Evolutionary conservation across 2,888 invertebrate species (phyloP).

Genomic region (Euzetes globulus): DNA sequence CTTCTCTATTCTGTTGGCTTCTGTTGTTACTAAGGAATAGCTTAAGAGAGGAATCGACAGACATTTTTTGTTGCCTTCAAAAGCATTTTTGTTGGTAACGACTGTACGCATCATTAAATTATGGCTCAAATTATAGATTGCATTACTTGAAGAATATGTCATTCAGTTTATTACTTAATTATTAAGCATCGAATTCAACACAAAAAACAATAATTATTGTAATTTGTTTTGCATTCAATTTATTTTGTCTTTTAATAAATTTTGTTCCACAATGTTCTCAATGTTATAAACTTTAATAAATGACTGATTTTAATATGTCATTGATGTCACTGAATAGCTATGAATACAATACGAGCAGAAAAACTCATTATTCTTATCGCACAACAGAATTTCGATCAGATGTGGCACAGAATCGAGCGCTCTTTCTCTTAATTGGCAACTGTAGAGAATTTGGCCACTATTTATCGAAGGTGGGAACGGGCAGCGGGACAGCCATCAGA

Average conservation of each 20-base stretch:
- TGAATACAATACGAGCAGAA: not conserved
- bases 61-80: slow-evolving; percentile 1
- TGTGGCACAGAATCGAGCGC: not conserved
- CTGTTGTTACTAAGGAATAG: not conserved
- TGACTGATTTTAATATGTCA: not conserved
- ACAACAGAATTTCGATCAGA: not conserved
- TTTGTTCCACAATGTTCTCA: not conserved
- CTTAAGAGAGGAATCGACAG: not conserved
- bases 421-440: not conserved
- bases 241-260: not conserved
- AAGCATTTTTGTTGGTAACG: slow-evolving; percentile 1
- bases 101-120: slow-evolving; percentile 11
- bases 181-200: not conserved
- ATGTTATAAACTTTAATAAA: slow-evolving; percentile 7
- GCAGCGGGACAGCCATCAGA: slow-evolving; percentile 13
- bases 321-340: not conserved
- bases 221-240: not conserved
- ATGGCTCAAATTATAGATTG: slow-evolving; percentile 11
- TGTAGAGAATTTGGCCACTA: slow-evolving; percentile 5
- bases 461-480: not conserved
- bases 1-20: not conserved
- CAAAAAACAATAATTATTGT: slow-evolving; percentile 7
- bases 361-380: slow-evolving; percentile 15
- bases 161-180: slow-evolving; percentile 14
- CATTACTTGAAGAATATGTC: slow-evolving; percentile 2